Evolutionary conservation across 1,140 invertebrate species (phyloP), one percentile per base, ranked within the genome.

Genomic region (Mesaphorura yosii): DNA sequence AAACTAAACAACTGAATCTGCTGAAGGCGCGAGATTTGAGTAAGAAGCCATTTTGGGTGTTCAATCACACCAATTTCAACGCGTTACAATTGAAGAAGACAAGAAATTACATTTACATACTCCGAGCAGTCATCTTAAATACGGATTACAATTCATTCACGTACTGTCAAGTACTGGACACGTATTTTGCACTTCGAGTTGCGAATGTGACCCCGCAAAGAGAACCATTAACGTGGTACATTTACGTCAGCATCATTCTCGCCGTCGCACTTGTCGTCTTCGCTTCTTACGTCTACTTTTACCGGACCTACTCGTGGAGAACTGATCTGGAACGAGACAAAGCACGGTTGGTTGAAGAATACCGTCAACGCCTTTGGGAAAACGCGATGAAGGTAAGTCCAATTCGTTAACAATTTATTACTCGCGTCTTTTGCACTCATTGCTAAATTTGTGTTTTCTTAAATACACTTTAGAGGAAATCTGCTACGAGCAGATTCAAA

Each of bases 101-200:
- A 12, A 28, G 59, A n/a, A 60, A 60, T 38, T 46, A 39, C 27
- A 57, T 60, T 20, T 60, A 50, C 28, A 22, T 60, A 3, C 54
- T 60, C 20, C 25, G 59, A 25, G 59, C 55, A 14, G 59, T 60
- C 2, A 48, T 60, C 2, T 19, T 60, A 6, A 60, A 60, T 22
- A 60, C 59, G 0, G 27, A 56, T 6, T 34, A 56, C 22, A 60
- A 60, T 28, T 4, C 20, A 20, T 60, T 51, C 22, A 60, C 59
- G 1, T 60, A 28, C 23, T 60, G 59, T 26, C 28, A 45, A 19
- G 39, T 34, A 19, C 44, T 60, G 19, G 59, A 60, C 2, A 60
- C 59, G 0, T 55, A 51, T 28, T 60, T 60, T 26, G 19, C 53
- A 1, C 17, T 60, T 12, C 42, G 44, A 29, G 39, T 60, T n/a